Conservation (phyloP, 2,888 invertebrate genomes). For the Ormia ochracea region DNA sequence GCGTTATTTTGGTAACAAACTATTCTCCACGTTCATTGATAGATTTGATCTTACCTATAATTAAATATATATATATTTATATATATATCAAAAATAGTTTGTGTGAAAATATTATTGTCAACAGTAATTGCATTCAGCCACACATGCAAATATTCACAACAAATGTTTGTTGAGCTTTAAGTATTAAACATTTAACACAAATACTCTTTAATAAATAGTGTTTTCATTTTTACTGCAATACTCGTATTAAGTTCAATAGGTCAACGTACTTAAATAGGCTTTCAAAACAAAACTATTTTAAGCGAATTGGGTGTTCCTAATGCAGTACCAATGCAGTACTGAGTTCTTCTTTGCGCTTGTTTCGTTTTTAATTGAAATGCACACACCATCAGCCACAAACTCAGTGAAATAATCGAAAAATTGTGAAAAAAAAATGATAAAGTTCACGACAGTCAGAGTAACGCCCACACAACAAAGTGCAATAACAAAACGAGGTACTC, state of each 20-base stretch:
- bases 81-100: neutral
- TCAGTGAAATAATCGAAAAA: neutral
- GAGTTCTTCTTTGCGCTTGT: slow-evolving; percentile 2
- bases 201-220: neutral
- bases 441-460: slow-evolving; percentile 43
- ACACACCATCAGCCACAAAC: slow-evolving; percentile 7
- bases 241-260: slow-evolving; percentile 58
- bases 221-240: slow-evolving; percentile 23
- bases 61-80: neutral
- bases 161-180: neutral
- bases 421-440: neutral
- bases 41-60: too few relatives aligned
- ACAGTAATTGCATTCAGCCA: neutral
- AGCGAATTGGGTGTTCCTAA: slow-evolving; percentile 31
- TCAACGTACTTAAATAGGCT: slow-evolving; percentile 49
- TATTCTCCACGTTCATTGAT: too few relatives aligned
- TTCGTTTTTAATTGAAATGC: slow-evolving; percentile 32
- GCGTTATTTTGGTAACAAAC: too few relatives aligned
- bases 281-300: slow-evolving; percentile 28
- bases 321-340: slow-evolving; percentile 5
- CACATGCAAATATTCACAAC: neutral
- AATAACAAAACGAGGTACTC: neutral
- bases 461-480: neutral
- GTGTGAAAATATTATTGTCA: neutral
- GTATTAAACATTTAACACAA: neutral